Evolutionary conservation across 2,888 invertebrate species (phyloP), one percentile per base, ranked within the genome.

Genomic region (Anarsia innoxiella): DNA sequence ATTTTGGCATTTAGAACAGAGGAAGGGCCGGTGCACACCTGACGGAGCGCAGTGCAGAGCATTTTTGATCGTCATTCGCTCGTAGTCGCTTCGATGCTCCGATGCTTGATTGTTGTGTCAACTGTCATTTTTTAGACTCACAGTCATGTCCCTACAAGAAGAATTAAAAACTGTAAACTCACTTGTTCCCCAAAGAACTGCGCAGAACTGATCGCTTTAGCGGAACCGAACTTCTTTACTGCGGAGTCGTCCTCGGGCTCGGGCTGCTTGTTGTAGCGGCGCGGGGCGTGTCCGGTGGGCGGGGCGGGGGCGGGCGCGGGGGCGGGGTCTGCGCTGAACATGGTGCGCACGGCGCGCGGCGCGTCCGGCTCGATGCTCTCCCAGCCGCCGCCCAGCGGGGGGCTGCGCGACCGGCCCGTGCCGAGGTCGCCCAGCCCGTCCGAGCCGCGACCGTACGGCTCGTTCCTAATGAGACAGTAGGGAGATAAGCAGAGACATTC

Each of bases 171-270:
- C n/a, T n/a, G 19, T 19, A 8, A 9, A 25, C 46, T 3, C 1
- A 77, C 80, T 67, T 88, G 88, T 55, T 92, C 93, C 4, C 93
- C 93, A 72, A 99, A 99, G 86, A 91, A 98, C 85, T 97, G 97
- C 65, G 97, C 96, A 0, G 99, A 99, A 40, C 98, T 98, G 63
- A 99, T 99, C 9, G 97, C 94, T 77, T 99, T 99, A 2, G 99
- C 97, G 55, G 93, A 91, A 33, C 96, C 98, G 72, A 99, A 99
- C 84, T 99, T 99, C 79, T 95, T 95, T 71, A 95, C 94, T 12
- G 96, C 96, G 42, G 92, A 91, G 53, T 92, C 92, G 4, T 84
- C 80, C 37, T 44, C 64, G 8, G 51, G 36, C 12, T 59, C 60
- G 1, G 45, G 46, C 30, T n/a, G n/a, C n/a, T n/a, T n/a, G n/a